Evolutionary conservation across 2,113 vertebrate genomes (phyloP), one percentile per base, ranked within the genome.

Genomic region (Jacana jacana): DNA sequence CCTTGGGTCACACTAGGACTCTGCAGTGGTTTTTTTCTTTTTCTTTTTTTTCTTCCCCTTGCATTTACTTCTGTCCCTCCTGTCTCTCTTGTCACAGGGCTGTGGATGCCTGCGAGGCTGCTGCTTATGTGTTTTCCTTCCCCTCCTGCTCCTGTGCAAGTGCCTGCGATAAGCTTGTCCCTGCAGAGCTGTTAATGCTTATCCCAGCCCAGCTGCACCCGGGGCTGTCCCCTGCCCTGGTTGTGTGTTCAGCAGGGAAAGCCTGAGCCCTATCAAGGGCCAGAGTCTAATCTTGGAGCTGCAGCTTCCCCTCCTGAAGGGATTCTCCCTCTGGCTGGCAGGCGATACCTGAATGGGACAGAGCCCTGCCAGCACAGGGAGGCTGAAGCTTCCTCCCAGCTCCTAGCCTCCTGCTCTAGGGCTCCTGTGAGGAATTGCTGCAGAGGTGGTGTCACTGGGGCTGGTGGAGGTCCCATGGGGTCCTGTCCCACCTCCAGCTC

Each of bases 241-340:
- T 66, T 71, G 46, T 0, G 0, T 23, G 76, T 60, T 35, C 65
- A 10, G 65, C 49, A 8, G 66, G 40, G 75, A 55, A 49, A 20
- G 13, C 55, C 49, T 0, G 1, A 25, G 33, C 1, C 1, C 48
- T 30, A 0, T 22, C 17, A 0, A 8, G 84, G 65, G 23, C 46
- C 48, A 7, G 35, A 49, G 37, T 19, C 78, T 93, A 22, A 94
- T 89, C 85, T 23, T 17, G 51, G 75, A 48, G 66, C 85, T 86
- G 85, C 88, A 93, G 85, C 75, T 85, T 81, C 30, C 39, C 40
- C 48, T 16, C 2, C 0, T 4, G 63, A 71, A 72, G 90, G 57
- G 70, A 31, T 55, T 81, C 65, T 71, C n/a, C 70, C 40, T n/a
- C 15, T 0, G 4, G 17, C 46, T 11, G 55, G 33, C 37, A 5